Conservation (phyloP, 2,797 vertebrate species). For the Acanthiza pusilla region DNA sequence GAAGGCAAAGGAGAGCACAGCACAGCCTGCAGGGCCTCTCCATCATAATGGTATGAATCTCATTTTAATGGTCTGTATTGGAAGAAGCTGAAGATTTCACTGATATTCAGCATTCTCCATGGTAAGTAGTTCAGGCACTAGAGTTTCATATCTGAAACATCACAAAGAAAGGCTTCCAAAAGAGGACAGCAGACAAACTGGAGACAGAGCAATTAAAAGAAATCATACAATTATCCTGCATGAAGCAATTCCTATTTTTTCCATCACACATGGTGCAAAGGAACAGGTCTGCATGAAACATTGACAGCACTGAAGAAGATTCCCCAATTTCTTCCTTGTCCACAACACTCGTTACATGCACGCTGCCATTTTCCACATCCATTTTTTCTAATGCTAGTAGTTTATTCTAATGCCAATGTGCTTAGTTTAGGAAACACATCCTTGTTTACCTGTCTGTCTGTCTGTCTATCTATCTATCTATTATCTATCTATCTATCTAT, state of each 20-base stretch:
- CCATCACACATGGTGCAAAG: background rate
- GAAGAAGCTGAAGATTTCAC: background rate
- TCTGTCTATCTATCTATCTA: background rate
- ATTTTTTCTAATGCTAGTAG: background rate
- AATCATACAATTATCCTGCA: background rate
- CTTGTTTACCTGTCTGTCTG: rapidly evolving
- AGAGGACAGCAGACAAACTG: background rate
- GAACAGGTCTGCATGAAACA: background rate
- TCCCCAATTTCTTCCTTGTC: background rate
- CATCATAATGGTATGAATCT: background rate
- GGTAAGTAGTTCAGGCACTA: background rate
- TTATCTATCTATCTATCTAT: background rate
- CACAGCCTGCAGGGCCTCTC: background rate
- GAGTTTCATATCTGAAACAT: background rate
- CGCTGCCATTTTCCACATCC: background rate
- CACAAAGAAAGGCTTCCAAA: background rate
- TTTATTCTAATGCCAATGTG: background rate
- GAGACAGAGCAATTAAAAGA: background rate
- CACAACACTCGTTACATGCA: background rate
- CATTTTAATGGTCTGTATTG: background rate
- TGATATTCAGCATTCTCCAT: background rate
- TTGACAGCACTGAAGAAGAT: background rate
- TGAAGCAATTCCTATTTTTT: background rate
- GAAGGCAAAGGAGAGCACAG: background rate
- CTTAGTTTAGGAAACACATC: background rate